phyloP scores from a whole-genome alignment of 2,888 invertebrate species.

The Zonitis immaculata region DNA sequence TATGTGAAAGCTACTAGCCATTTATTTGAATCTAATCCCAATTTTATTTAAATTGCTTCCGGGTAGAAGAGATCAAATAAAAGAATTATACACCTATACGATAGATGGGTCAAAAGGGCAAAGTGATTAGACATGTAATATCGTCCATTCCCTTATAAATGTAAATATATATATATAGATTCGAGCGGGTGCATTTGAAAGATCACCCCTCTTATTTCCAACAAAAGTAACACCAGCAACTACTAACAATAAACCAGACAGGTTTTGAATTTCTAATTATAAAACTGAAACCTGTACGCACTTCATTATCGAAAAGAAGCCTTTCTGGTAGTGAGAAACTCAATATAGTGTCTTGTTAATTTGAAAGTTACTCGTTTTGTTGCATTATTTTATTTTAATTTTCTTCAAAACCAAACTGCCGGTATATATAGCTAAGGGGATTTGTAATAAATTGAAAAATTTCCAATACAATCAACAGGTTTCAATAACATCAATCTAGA shows the following conservation, averaged over 20 bases:
- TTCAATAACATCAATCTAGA: too few species aligned
- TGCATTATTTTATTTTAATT: too few species aligned
- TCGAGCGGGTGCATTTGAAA: not conserved
- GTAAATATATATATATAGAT: too few species aligned
- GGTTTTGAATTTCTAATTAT: slow-evolving; percentile 20
- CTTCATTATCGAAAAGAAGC: not conserved
- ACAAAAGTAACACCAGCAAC: not conserved
- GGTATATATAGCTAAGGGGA: too few species aligned
- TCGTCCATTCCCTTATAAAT: slow-evolving; percentile 11
- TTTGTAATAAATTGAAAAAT: too few species aligned
- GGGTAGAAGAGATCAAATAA: not conserved
- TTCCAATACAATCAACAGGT: too few species aligned
- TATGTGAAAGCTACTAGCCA: not conserved
- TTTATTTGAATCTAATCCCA: not conserved
- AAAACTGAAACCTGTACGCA: slow-evolving; percentile 12
- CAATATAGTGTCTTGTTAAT: not conserved
- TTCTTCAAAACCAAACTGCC: too few species aligned
- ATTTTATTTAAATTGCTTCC: not conserved
- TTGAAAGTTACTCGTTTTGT: not conserved
- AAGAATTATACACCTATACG: too few species aligned
- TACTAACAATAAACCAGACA: not conserved
- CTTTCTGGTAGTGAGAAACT: not conserved
- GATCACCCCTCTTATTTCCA: not conserved
- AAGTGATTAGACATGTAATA: slow-evolving; percentile 25
- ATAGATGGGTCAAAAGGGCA: too few species aligned